Base-by-base conservation (phyloP, 1,140 invertebrate genomes). In the Drosophila nasuta region DNA sequence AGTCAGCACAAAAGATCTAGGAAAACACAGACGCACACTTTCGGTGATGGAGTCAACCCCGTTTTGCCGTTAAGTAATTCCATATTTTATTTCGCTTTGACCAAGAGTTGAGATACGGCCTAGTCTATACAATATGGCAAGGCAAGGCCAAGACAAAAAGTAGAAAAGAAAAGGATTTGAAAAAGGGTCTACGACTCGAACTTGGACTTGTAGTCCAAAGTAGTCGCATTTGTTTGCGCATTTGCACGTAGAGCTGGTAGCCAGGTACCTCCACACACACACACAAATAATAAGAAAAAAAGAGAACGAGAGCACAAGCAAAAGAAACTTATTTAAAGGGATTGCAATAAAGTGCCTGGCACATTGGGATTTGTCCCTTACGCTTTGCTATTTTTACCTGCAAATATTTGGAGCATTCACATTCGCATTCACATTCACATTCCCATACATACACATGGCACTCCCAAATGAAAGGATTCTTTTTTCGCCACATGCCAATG, bases 301-400 rank as follows among this genome's bases (percentile, higher is more conserved):
- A 59, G 69, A 46, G 41, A 6, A 35, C 33, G 33, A 33, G 33
- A 25, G 15, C 15, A 25, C 33, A 63, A 46, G 30, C 20, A 35
- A 67, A 71, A 49, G 67, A 89, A 88, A 89, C 85, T 85, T 88
- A 80, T 88, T 88, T 88, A 88, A 88, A 81, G 81, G 85, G 85
- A 89, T 88, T 89, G 85, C 85, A 89, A 88, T 88, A 88, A 88
- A 88, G 86, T 88, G 85, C 85, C 85, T 76, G 77, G 86, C 85
- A 85, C 77, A 88, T 85, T 90, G 85, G 85, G 85, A 89, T 77
- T 90, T 89, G 86, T 85, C 81, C 85, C 85, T 71, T 65, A 71
- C 67, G 71, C 60, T 64, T 30, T 77, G 64, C 81, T 71, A 79
- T 82, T 77, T 78, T 64, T 88, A 83, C 85, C 85, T 83, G 82